Evolutionary conservation across 2,888 invertebrate species (phyloP).

Genomic region (Tigriopus californicus): DNA sequence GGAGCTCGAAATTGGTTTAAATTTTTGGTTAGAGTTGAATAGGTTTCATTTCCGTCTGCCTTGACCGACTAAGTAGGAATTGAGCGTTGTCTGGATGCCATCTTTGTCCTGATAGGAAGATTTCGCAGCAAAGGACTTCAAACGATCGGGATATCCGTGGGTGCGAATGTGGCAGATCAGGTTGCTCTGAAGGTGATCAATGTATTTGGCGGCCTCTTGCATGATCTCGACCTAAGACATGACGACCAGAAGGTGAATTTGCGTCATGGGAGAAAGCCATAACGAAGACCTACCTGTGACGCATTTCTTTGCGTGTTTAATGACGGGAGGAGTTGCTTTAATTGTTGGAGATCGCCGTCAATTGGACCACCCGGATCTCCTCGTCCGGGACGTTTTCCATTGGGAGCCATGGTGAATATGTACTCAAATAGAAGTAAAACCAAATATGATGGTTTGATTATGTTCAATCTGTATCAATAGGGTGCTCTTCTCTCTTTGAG

Average conservation of each 20-base stretch:
- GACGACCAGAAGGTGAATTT: not conserved
- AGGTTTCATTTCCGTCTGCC: too few species aligned
- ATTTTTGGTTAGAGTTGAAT: too few species aligned
- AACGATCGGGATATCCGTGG: constrained; percentile 3
- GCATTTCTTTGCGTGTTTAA: not conserved
- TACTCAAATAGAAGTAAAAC: too few species aligned
- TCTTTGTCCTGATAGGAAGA: not conserved
- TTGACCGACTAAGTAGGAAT: too few species aligned
- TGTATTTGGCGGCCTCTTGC: constrained; percentile 7
- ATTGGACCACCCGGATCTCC: too few species aligned
- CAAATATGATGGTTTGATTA: too few species aligned
- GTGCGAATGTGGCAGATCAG: constrained; percentile 6
- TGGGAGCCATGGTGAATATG: too few species aligned
- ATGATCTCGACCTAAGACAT: constrained; percentile 5
- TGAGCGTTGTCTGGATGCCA: too few species aligned
- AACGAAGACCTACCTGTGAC: not conserved
- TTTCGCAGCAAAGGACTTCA: not conserved
- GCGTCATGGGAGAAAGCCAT: not conserved
- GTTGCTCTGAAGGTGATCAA: not conserved
- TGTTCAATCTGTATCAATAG: too few species aligned
- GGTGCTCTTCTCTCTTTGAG: too few species aligned
- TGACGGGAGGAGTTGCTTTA: not conserved
- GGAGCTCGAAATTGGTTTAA: too few species aligned
- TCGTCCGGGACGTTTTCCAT: too few species aligned
- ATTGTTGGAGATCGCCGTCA: not conserved